These are phyloP conservation scores for Crematogaster levior DNA, from an alignment of 2,888 invertebrate genomes.

Conservation along the genomic window DNA sequence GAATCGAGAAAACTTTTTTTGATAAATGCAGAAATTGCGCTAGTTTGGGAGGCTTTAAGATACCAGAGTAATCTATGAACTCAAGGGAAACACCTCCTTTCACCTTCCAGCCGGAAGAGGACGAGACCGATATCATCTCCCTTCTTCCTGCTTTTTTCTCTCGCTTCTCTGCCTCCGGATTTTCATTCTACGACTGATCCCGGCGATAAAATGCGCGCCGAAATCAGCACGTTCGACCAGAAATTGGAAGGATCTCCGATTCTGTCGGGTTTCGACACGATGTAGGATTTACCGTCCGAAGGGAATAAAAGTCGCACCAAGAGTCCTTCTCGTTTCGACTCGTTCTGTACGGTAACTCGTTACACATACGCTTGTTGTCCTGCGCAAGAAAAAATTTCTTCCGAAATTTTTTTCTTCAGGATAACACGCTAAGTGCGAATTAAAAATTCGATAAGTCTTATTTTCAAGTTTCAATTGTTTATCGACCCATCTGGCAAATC, in stretches of 20 bases:
- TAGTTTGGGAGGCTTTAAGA: conserved; percentile 1
- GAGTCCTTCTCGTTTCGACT: conserved; percentile 6
- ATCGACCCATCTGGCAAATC: too few species aligned
- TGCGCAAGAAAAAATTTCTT: background rate
- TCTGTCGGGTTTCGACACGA: conserved; percentile 36
- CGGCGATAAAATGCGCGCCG: conserved; percentile 43
- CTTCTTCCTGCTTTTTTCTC: conserved; percentile 45
- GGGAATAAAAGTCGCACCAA: conserved; percentile 20
- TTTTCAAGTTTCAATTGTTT: too few species aligned
- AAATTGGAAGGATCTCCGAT: conserved; percentile 40
- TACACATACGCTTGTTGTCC: conserved; percentile 10
- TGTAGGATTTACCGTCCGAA: conserved; percentile 42
- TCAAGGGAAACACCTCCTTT: conserved; percentile 8
- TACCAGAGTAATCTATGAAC: conserved; percentile 37
- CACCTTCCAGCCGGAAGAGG: conserved; percentile 26
- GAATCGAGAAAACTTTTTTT: background rate
- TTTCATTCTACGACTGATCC: conserved; percentile 45
- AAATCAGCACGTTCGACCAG: conserved; percentile 45
- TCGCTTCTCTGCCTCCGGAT: conserved; percentile 10
- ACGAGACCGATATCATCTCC: conserved; percentile 38
- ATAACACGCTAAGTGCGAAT: background rate
- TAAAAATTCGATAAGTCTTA: background rate
- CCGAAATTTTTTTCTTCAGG: background rate
- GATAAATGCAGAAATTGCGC: background rate
- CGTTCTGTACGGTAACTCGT: conserved; percentile 3